Evolutionary conservation across 1,140 invertebrate species (phyloP), one percentile per base, ranked within the genome.

Genomic region (Penaeus japonicus): DNA sequence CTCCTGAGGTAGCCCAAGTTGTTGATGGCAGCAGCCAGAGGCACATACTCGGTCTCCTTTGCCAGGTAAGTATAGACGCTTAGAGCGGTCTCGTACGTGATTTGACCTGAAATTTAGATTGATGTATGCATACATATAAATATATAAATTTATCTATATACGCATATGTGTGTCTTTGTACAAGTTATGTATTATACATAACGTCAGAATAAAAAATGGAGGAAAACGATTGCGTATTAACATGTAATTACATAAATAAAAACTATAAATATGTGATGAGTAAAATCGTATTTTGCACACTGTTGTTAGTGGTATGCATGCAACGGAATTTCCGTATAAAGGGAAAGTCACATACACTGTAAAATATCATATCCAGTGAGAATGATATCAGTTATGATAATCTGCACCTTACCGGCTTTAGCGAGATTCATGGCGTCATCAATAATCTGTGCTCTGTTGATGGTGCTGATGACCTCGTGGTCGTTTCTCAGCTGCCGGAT

Each of bases 401-500:
- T 32, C 15, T 79, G n/a, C n/a, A n/a, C n/a, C n/a, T n/a, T n/a
- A 84, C 82, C 82, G 70, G 77, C 85, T 81, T 91, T 91, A 32
- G 92, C 93, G 18, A 94, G 89, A 84, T 92, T 92, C 70, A 93
- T 92, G 10, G 93, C 91, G 81, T 91, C 91, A 77, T 91, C 91
- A 27, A 91, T 70, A 39, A 91, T 86, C 84, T 91, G 91, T 32
- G 91, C 91, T 93, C 92, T 90, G 93, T 79, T 91, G n/a, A 70
- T 89, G 32, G 88, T 82, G 62, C 90, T 70, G 35, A 91, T 91
- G 0, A 93, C 92, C 1, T 93, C 79, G 0, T 91, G 91, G 32
- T 91, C 78, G 70, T 93, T 94, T 0, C 95, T 93, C 47, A 94
- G 93, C 77, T 92, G 91, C 10, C 93, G 90, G n/a, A 93, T 94